These are phyloP conservation scores for Porites lutea DNA, from an alignment of 64 coral and sea anemone species.

Conservation along the genomic window DNA sequence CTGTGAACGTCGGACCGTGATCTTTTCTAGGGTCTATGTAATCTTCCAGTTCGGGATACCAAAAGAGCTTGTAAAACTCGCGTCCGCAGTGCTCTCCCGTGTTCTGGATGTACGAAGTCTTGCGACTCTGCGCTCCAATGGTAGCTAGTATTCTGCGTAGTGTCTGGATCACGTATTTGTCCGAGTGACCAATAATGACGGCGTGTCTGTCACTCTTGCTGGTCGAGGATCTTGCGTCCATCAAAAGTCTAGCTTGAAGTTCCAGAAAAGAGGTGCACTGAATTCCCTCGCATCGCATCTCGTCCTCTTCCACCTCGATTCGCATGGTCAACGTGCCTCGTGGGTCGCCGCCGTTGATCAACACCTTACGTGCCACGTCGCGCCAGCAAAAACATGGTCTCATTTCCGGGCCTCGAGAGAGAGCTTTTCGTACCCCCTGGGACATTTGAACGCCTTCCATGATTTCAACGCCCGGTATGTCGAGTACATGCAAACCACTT, in stretches of 20 bases:
- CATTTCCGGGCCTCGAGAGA: background rate
- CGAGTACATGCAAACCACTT: background rate
- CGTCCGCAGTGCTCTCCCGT: background rate
- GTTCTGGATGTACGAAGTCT: constrained; percentile 27
- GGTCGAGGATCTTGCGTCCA: background rate
- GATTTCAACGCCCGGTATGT: background rate
- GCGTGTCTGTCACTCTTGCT: background rate
- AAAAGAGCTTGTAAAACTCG: background rate
- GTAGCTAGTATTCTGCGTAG: background rate
- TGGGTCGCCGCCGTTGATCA: background rate
- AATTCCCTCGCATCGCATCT: background rate
- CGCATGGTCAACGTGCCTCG: background rate
- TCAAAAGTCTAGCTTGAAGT: background rate
- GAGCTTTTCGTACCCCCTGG: background rate
- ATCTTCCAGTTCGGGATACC: background rate
- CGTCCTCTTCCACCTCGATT: background rate
- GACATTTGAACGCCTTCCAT: background rate
- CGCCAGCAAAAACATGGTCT: constrained; percentile 1
- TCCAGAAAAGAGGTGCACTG: background rate
- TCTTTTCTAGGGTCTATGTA: background rate
- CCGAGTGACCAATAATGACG: background rate
- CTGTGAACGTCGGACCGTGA: background rate
- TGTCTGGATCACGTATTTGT: constrained; percentile 4
- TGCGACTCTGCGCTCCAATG: constrained; percentile 4
- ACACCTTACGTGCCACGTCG: background rate